Conservation (phyloP, 2,797 vertebrate species). For the Lagorchestes hirsutus region DNA sequence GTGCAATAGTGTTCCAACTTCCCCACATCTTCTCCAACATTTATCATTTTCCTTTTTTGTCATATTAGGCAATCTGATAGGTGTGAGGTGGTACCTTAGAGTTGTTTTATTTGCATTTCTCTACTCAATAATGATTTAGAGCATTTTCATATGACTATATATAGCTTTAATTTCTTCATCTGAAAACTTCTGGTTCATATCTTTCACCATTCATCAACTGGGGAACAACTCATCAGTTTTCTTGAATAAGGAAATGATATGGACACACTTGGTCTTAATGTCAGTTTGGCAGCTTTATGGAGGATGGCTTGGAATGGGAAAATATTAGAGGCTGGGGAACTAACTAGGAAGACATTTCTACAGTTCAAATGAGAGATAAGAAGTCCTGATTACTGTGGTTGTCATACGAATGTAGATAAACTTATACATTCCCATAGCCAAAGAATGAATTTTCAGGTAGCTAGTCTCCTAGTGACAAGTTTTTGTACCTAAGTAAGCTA, state of each 20-base stretch:
- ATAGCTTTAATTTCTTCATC: too few species aligned
- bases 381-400: background rate
- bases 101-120: too few species aligned
- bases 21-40: too few species aligned
- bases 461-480: background rate
- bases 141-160: too few species aligned
- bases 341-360: background rate
- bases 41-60: too few species aligned
- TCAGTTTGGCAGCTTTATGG: background rate
- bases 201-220: too few species aligned
- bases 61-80: too few species aligned
- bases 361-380: background rate
- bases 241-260: background rate
- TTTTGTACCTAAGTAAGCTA: background rate
- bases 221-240: background rate
- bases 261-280: background rate
- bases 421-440: background rate
- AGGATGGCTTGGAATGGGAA: background rate
- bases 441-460: background rate
- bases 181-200: too few species aligned
- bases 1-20: too few species aligned
- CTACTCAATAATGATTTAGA: too few species aligned
- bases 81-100: too few species aligned
- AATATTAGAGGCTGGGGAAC: background rate
- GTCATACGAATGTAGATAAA: background rate